These are phyloP conservation scores for Rhaphigaster nebulosa DNA, from an alignment of 2,888 invertebrate genomes.

Conservation along the genomic window DNA sequence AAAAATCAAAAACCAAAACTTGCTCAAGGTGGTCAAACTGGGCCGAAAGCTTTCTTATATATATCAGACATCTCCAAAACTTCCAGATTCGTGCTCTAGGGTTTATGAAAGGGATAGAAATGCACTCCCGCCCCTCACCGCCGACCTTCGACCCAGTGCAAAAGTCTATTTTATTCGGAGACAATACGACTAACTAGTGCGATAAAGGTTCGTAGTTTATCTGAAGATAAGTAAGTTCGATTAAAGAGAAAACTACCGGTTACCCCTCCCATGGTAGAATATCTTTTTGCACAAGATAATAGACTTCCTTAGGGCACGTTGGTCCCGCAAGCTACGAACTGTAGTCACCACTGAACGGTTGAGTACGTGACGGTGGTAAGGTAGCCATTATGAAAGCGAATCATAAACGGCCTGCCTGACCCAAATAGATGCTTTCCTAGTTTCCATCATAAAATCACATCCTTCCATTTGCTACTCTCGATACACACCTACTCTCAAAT, in stretches of 20 bases:
- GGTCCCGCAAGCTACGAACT: background rate
- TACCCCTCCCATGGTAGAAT: background rate
- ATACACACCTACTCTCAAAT: background rate
- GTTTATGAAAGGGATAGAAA: too few relatives aligned
- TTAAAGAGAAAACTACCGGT: background rate
- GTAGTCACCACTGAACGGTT: background rate
- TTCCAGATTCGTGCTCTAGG: too few relatives aligned
- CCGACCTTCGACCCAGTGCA: too few relatives aligned
- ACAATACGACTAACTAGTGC: background rate
- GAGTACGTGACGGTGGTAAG: slow-evolving; percentile 22
- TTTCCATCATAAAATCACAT: slow-evolving; percentile 27
- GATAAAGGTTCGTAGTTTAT: background rate
- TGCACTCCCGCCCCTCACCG: too few relatives aligned
- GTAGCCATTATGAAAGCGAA: slow-evolving; percentile 37
- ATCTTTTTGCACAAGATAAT: background rate
- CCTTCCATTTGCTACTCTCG: background rate
- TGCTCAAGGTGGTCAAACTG: too few relatives aligned
- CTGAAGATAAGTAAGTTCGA: background rate
- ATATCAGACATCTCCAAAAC: too few relatives aligned
- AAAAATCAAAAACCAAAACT: too few relatives aligned
- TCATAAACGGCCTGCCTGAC: slow-evolving; percentile 8
- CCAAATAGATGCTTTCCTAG: background rate
- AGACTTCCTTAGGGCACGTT: background rate
- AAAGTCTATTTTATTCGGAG: too few relatives aligned
- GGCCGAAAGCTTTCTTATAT: too few relatives aligned